These are phyloP conservation scores for Leptinotarsa peninsularis DNA, from an alignment of 2,888 invertebrate genomes.

Conservation along the genomic window DNA sequence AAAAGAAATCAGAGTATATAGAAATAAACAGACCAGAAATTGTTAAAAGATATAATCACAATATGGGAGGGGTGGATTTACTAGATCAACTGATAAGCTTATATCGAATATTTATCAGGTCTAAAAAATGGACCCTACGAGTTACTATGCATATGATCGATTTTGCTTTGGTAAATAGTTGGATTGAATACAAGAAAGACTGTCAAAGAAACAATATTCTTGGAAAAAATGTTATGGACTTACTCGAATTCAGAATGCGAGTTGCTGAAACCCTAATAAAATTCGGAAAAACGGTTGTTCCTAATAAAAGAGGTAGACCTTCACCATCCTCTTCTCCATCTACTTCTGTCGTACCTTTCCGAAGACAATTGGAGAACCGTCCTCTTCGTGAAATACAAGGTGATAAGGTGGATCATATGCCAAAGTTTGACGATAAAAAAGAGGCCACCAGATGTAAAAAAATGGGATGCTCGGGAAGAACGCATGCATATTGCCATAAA, in stretches of 20 bases:
- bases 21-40: slow-evolving; percentile 15
- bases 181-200: slow-evolving; percentile 16
- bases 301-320: slow-evolving; percentile 18
- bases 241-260: slow-evolving; percentile 8
- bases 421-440: slow-evolving; percentile 21
- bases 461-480: slow-evolving; percentile 19
- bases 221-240: slow-evolving; percentile 15
- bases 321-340: slow-evolving; percentile 16
- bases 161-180: slow-evolving; percentile 18
- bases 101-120: slow-evolving; percentile 20
- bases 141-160: slow-evolving; percentile 23
- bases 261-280: slow-evolving; percentile 20
- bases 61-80: slow-evolving; percentile 11
- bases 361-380: slow-evolving; percentile 18
- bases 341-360: slow-evolving; percentile 12
- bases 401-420: slow-evolving; percentile 26
- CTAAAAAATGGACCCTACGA: slow-evolving; percentile 17
- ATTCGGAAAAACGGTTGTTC: slow-evolving; percentile 9
- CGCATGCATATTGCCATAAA: slow-evolving; percentile 15
- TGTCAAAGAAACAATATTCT: slow-evolving; percentile 13
- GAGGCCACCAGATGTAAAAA: slow-evolving; percentile 18
- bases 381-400: slow-evolving; percentile 23
- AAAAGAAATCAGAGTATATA: slow-evolving; percentile 12
- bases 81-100: slow-evolving; percentile 16
- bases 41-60: slow-evolving; percentile 14